Evolutionary conservation across 2,888 invertebrate genomes (phyloP).

Genomic region (Drosophila picticornis): DNA sequence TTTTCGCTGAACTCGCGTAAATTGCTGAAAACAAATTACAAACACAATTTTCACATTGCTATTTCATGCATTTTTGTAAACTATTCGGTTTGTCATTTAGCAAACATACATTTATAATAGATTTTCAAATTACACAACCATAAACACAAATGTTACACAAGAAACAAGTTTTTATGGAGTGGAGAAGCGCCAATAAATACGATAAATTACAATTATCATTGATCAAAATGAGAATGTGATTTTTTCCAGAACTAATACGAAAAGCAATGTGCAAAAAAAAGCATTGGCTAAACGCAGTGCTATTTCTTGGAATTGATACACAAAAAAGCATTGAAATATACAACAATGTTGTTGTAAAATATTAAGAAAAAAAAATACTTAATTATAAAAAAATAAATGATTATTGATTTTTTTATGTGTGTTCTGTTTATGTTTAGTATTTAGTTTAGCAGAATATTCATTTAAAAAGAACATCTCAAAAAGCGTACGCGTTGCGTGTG

Average conservation of each 20-base stretch:
- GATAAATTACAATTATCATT: not conserved
- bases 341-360: not conserved
- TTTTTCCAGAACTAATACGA: not conserved
- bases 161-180: not conserved
- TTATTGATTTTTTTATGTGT: not conserved
- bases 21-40: slow-evolving; percentile 2
- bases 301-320: not conserved
- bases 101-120: not conserved
- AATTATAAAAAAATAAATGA: not conserved
- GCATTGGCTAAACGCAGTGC: not conserved
- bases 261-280: not conserved
- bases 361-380: not conserved
- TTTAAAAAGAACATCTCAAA: not conserved
- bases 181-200: not conserved
- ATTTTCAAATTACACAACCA: not conserved
- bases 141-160: not conserved
- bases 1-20: not conserved
- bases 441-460: not conserved
- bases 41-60: slow-evolving; percentile 1
- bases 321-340: not conserved
- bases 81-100: not conserved
- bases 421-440: not conserved
- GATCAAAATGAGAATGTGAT: not conserved
- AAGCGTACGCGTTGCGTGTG: not conserved
- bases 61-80: not conserved